A percentile compares a stretch with the other conserved stretches of the same genome.
These are phyloP conservation scores for Eretmocerus hayati DNA, from an alignment of 2,888 invertebrate genomes.

Conservation along the genomic window DNA sequence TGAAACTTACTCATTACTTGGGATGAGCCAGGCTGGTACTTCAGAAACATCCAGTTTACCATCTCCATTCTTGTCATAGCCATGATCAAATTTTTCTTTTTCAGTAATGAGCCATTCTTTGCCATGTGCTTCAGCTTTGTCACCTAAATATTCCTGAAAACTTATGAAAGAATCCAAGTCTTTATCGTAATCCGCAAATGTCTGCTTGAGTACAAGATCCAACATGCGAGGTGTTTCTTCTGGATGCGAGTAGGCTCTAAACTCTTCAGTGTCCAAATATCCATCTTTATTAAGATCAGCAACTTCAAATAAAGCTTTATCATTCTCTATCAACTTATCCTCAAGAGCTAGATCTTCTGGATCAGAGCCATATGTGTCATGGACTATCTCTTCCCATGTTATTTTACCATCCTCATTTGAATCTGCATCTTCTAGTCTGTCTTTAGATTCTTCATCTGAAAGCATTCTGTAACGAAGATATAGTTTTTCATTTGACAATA, in stretches of 20 bases:
- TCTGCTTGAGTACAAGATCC: constrained; percentile 69
- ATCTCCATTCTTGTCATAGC: constrained; percentile 78
- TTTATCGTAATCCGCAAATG: constrained; percentile 76
- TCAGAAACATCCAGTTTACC: constrained; percentile 72
- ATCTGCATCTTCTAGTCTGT: constrained; percentile 81
- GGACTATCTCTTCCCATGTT: constrained; percentile 80
- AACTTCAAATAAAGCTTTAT: constrained; percentile 75
- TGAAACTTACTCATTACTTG: constrained; percentile 71
- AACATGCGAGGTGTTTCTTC: constrained; percentile 89
- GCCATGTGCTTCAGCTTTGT: constrained; percentile 59
- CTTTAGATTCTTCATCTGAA: constrained; percentile 79
- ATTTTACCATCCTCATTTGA: constrained; percentile 72
- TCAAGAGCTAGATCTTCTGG: constrained; percentile 50
- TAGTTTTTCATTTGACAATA: constrained; percentile 3
- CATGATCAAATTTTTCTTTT: constrained; percentile 78
- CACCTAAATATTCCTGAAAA: constrained; percentile 77
- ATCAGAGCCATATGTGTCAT: constrained; percentile 77
- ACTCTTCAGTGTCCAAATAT: constrained; percentile 67
- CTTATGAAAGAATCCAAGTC: constrained; percentile 78
- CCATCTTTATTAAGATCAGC: constrained; percentile 83
- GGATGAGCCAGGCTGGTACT: constrained; percentile 83
- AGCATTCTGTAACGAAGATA: constrained; percentile 43
- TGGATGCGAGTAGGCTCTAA: constrained; percentile 84
- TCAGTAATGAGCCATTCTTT: constrained; percentile 67
- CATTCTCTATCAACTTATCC: constrained; percentile 64